Evolutionary conservation across 2,888 invertebrate genomes (phyloP).

Genomic region (Drosophila pegasa): DNA sequence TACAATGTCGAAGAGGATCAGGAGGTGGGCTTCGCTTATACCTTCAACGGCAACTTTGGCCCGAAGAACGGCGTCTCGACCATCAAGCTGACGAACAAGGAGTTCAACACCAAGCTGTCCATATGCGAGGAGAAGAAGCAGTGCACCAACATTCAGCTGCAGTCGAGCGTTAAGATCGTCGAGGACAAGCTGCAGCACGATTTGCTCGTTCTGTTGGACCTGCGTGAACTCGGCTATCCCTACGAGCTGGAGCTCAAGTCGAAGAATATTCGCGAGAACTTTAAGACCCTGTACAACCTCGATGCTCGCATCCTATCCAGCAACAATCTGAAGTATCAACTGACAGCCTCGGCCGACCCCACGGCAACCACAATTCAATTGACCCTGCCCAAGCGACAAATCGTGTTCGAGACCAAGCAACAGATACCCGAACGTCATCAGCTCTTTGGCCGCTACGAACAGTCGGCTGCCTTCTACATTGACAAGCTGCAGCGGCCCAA

Average conservation of each 20-base stretch:
- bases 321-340: slow-evolving; percentile 90
- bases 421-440: slow-evolving; percentile 84
- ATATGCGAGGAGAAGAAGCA: slow-evolving; percentile 92
- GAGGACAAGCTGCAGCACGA: slow-evolving; percentile 86
- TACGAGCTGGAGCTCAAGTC: slow-evolving; percentile 91
- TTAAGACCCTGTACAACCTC: slow-evolving; percentile 87
- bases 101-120: slow-evolving; percentile 89
- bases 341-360: slow-evolving; percentile 88
- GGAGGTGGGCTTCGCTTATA: slow-evolving; percentile 88
- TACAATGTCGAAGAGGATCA: slow-evolving; percentile 87
- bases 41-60: slow-evolving; percentile 89
- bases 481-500: slow-evolving; percentile 90
- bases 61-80: slow-evolving; percentile 89
- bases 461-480: slow-evolving; percentile 88
- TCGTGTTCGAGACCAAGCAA: slow-evolving; percentile 88
- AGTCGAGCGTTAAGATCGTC: slow-evolving; percentile 72
- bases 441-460: slow-evolving; percentile 87
- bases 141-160: slow-evolving; percentile 89
- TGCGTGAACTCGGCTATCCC: slow-evolving; percentile 90
- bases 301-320: slow-evolving; percentile 90
- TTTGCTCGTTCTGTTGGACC: slow-evolving; percentile 88
- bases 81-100: slow-evolving; percentile 89
- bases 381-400: slow-evolving; percentile 89
- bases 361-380: slow-evolving; percentile 88
- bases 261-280: slow-evolving; percentile 87